Evolutionary conservation across 2,113 vertebrate genomes (phyloP), one percentile per base, ranked within the genome.

Genomic region (Indicator indicator): DNA sequence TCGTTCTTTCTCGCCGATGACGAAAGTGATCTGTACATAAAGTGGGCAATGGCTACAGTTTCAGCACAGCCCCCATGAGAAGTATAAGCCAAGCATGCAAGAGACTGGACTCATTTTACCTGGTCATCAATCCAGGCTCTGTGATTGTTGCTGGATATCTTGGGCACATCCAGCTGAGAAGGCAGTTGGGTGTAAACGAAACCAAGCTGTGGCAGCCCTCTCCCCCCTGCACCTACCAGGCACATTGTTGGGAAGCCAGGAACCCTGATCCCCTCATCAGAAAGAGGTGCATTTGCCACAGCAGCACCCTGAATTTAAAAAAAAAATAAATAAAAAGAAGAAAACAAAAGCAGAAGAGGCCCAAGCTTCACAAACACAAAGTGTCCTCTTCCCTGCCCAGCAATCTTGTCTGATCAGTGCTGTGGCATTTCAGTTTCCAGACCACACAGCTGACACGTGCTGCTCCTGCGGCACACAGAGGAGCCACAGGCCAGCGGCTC

Each of bases 341-440:
- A 56, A 56, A 75, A 82, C 5, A 11, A 64, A 74, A 83, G 28
- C 24, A 88, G 79, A 48, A 0, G 3, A 88, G 33, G 36, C 18
- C 54, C 48, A 64, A 52, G 28, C 16, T 62, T 83, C 42, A 85
- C 72, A 83, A 94, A 89, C 62, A 86, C 69, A 81, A 83, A 74
- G 48, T 1, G 27, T 83, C 85, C 72, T 88, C 38, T 18, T 74
- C 72, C 38, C 91, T 89, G 86, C 83, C 69, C 65, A 36, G 62
- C 83, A 52, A 83, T 92, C 94, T 86, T 40, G 93, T 75, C 94
- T 89, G 93, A 93, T 93, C 85, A 93, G 69, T 1, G 20, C 82
- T 63, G 32, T 15, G 0, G 88, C 89, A 72, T 76, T 95, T 88
- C 94, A 69, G 67, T 86, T 95, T 74, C 73, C 85, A 93, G 58